These are phyloP conservation scores for Chironomus riparius DNA, from an alignment of 2,888 invertebrate species.

Conservation along the genomic window DNA sequence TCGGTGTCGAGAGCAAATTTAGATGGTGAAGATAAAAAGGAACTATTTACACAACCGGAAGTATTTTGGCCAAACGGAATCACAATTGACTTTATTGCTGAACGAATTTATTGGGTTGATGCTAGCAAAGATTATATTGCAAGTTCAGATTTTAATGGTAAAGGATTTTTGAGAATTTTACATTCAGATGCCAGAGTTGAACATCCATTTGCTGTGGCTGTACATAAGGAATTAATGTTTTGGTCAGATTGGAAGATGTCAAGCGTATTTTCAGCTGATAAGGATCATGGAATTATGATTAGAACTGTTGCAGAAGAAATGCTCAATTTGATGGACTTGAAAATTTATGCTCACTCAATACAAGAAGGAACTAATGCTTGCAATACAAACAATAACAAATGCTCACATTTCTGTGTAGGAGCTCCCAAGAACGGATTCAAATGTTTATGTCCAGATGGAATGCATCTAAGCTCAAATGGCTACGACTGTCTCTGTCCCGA, in stretches of 20 bases:
- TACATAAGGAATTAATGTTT: slow-evolving; percentile 69
- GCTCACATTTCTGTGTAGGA: slow-evolving; percentile 70
- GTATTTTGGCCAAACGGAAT: slow-evolving; percentile 84
- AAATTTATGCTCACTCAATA: slow-evolving; percentile 65
- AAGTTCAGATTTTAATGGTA: slow-evolving; percentile 63
- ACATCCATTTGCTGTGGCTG: slow-evolving; percentile 79
- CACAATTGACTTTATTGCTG: slow-evolving; percentile 71
- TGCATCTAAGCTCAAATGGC: slow-evolving; percentile 43
- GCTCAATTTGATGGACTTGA: slow-evolving; percentile 72
- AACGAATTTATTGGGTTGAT: slow-evolving; percentile 81
- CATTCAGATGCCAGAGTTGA: slow-evolving; percentile 56
- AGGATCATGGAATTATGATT: slow-evolving; percentile 59
- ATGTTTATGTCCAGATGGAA: slow-evolving; percentile 76
- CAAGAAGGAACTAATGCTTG: slow-evolving; percentile 70
- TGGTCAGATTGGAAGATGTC: slow-evolving; percentile 86
- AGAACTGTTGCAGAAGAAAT: slow-evolving; percentile 52
- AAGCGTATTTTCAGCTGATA: slow-evolving; percentile 69
- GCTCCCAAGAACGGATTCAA: slow-evolving; percentile 56
- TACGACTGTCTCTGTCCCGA: slow-evolving; percentile 71
- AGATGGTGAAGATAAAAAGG: slow-evolving; percentile 62
- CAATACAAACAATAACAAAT: slow-evolving; percentile 47
- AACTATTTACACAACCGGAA: slow-evolving; percentile 53
- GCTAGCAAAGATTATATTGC: slow-evolving; percentile 74
- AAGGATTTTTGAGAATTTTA: slow-evolving; percentile 56
- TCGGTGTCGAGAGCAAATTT: slow-evolving; percentile 70